phyloP scores from a whole-genome alignment of 2,113 vertebrate genomes.

The Apodemus speciosus region DNA sequence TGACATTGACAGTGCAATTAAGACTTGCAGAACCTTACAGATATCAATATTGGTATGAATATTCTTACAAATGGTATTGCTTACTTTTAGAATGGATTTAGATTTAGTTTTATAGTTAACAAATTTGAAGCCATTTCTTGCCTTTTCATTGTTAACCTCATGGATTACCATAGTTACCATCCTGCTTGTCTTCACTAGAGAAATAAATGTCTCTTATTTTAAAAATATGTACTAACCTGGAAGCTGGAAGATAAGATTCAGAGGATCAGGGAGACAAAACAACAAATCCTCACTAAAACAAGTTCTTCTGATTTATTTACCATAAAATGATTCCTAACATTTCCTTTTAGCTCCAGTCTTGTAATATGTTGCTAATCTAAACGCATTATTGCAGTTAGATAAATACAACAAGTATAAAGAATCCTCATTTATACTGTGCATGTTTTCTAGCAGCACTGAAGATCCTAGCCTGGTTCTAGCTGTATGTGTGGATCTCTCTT shows the following conservation, averaged over 20 bases:
- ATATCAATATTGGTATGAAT: not conserved
- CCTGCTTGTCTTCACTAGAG: slow-evolving; percentile 16
- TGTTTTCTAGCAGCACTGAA: not conserved
- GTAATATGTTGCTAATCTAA: not conserved
- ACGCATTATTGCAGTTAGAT: not conserved
- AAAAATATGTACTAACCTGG: not conserved
- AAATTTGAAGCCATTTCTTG: not conserved
- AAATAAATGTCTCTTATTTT: slow-evolving; percentile 39
- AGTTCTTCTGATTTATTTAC: slow-evolving; percentile 31
- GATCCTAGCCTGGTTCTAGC: not conserved
- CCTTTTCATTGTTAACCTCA: slow-evolving; percentile 52
- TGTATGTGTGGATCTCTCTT: not conserved
- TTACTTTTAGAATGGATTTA: slow-evolving; percentile 40
- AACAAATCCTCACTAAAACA: slow-evolving; percentile 23
- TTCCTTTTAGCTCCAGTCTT: slow-evolving; percentile 8
- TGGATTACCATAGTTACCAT: slow-evolving; percentile 28
- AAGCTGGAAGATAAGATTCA: slow-evolving; percentile 4
- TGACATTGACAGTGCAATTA: slow-evolving; percentile 59
- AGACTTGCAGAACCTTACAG: slow-evolving; percentile 3
- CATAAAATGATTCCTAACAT: not conserved
- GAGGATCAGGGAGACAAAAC: slow-evolving; percentile 11
- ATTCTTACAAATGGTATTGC: slow-evolving; percentile 41
- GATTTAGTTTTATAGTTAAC: slow-evolving; percentile 33
- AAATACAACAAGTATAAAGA: not conserved
- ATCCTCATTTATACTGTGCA: not conserved